phyloP scores from a whole-genome alignment of 2,797 vertebrate species.

The Brachyalestes nurse region DNA sequence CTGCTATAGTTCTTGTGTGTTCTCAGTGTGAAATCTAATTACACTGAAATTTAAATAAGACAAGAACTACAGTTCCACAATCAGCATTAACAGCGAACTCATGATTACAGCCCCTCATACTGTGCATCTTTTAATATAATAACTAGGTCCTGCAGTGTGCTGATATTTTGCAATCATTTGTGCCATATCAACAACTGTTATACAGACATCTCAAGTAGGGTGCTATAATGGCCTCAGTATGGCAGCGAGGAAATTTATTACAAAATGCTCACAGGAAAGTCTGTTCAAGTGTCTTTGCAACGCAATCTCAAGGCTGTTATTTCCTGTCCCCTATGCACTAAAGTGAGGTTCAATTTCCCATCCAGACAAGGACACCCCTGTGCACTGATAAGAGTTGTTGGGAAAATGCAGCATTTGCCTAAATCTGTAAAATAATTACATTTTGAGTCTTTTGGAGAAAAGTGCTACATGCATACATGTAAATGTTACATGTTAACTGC shows the following conservation, averaged over 20 bases:
- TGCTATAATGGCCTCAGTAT: background rate
- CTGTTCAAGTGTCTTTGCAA: no score
- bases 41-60: background rate
- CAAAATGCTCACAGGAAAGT: no score
- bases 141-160: conserved; percentile 19
- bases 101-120: background rate
- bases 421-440: no score
- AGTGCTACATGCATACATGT: no score
- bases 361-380: no score
- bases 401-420: no score
- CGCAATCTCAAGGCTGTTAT: no score
- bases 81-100: conserved; percentile 14
- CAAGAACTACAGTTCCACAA: background rate
- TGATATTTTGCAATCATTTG: background rate
- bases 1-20: background rate
- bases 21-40: background rate
- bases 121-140: conserved; percentile 16
- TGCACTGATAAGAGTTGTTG: no score
- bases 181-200: background rate
- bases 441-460: no score
- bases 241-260: background rate
- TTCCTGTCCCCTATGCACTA: no score
- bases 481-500: no score
- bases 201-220: background rate
- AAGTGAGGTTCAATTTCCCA: no score